phyloP scores from a whole-genome alignment of 2,888 invertebrate genomes.

The Listrodromus nycthemerus region DNA sequence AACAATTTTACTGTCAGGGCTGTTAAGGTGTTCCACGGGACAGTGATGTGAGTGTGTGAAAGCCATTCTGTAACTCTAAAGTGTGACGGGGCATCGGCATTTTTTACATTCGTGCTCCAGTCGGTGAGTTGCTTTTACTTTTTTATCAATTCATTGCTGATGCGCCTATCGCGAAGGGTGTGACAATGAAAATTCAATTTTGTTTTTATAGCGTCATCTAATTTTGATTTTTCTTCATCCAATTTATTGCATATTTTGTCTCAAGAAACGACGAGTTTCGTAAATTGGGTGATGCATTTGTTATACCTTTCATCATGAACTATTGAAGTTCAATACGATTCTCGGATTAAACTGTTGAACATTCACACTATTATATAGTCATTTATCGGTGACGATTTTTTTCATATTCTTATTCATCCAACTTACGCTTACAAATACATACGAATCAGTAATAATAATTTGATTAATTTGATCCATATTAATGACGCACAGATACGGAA shows the following conservation, averaged over 20 bases:
- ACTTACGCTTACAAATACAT: background rate
- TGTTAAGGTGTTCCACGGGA: constrained; percentile 13
- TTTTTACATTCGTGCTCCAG: background rate
- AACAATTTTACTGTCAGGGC: constrained; percentile 1
- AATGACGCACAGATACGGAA: background rate
- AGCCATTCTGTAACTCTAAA: constrained; percentile 37
- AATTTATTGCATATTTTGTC: background rate
- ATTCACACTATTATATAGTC: background rate
- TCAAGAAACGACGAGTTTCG: background rate
- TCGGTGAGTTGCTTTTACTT: constrained; percentile 46
- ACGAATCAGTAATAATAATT: background rate
- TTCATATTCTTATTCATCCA: background rate
- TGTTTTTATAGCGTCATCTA: background rate
- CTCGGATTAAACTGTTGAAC: background rate
- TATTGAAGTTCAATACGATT: background rate
- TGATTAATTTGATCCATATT: background rate
- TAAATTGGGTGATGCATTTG: background rate
- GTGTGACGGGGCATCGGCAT: constrained; percentile 18
- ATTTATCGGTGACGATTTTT: background rate
- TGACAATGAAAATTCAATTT: background rate
- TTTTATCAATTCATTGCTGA: constrained; percentile 4
- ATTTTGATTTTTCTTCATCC: background rate
- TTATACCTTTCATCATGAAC: background rate
- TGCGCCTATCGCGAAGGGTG: background rate
- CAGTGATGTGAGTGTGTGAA: constrained; percentile 64